A percentile compares a stretch with the other conserved stretches of the same genome.
Evolutionary conservation across 30 jellyfish, hydroid and myxozoan species (phyloP).

Genomic region (Hydra vulgaris): DNA sequence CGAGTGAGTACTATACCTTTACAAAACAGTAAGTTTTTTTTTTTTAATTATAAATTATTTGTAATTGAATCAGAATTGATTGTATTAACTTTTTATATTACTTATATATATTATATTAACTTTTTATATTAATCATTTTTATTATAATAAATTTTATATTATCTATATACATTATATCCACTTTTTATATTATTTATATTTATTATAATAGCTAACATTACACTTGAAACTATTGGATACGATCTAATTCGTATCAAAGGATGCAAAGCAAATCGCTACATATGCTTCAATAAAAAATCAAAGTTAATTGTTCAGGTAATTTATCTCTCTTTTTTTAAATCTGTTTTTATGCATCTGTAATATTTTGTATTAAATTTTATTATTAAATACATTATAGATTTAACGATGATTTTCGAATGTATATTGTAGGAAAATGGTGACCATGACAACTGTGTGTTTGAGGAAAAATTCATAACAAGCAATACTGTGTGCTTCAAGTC

Average conservation of each 20-base stretch:
- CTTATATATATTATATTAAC: too few species aligned
- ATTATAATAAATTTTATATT: too few species aligned
- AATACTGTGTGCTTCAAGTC: conserved; percentile 1
- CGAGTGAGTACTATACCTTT: not conserved
- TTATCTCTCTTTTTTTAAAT: not conserved
- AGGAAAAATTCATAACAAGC: not conserved
- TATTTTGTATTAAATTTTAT: not conserved
- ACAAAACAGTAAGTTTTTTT: not conserved
- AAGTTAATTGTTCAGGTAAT: conserved; percentile 2
- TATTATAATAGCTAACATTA: conserved; percentile 1
- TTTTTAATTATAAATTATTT: too few species aligned
- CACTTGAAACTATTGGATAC: conserved; percentile 6
- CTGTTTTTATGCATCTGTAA: not conserved
- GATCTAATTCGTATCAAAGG: conserved; percentile 17
- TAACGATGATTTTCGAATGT: too few species aligned
- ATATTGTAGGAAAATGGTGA: conserved; percentile 13
- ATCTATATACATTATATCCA: too few species aligned
- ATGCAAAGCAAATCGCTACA: not conserved
- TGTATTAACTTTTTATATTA: too few species aligned
- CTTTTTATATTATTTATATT: too few species aligned
- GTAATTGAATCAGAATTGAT: too few species aligned
- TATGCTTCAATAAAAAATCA: conserved; percentile 9
- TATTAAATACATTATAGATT: too few species aligned
- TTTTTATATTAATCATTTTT: too few species aligned
- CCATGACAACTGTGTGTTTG: conserved; percentile 7